phyloP scores from a whole-genome alignment of 2,888 invertebrate species.

The Herminia tarsipennalis region DNA sequence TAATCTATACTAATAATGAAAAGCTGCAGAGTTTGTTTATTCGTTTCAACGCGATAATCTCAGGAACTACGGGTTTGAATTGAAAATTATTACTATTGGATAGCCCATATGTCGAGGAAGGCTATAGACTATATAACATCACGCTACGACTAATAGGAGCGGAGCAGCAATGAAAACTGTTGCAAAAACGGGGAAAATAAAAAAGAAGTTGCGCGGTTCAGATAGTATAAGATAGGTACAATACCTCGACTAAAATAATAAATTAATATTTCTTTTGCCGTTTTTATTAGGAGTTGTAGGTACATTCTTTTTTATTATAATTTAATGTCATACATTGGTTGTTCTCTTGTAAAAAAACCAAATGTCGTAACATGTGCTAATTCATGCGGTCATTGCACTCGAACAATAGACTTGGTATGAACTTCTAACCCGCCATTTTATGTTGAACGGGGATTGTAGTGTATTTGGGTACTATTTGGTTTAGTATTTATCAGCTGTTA shows the following conservation, averaged over 20 bases:
- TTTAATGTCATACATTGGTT: conserved; percentile 3
- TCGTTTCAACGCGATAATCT: no score
- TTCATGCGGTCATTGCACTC: conserved; percentile 31
- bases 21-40: no score
- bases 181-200: no score
- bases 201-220: no score
- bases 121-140: no score
- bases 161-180: no score
- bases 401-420: conserved; percentile 19
- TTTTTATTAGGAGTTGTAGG: neutral
- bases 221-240: no score
- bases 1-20: no score
- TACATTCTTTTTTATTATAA: neutral
- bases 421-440: conserved; percentile 9
- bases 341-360: conserved; percentile 17
- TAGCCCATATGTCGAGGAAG: no score
- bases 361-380: conserved; percentile 31
- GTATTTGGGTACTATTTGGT: conserved; percentile 14
- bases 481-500: conserved; percentile 1
- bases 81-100: neutral
- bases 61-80: neutral
- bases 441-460: conserved; percentile 2
- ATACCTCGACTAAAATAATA: neutral
- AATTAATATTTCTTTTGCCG: neutral
- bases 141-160: no score